Evolutionary conservation across 1,140 invertebrate species (phyloP), one percentile per base, ranked within the genome.

Genomic region (Aporrectodea caliginosa): DNA sequence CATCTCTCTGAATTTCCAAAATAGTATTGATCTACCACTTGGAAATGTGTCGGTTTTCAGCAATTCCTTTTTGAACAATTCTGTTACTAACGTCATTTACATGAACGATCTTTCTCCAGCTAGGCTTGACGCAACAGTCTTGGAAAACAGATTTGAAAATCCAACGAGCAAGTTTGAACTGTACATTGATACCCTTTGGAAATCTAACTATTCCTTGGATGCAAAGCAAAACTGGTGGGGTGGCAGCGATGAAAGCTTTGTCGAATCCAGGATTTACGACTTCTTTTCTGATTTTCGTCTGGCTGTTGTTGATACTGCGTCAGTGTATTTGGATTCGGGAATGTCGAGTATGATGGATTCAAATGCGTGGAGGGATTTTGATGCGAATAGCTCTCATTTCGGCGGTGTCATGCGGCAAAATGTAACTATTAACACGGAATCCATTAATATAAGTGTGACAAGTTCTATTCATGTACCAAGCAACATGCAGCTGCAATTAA

Each of bases 181-280:
- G 1, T 35, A 75, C 29, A 27, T 33, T 0, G 73, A 27, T 12
- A n/a, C 73, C 27, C 29, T 14, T 27, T n/a, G 33, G 2, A 35
- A 35, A n/a, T 27, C 31, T 35, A 0, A 33, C 29, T 75, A 35
- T 35, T 22, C 34, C n/a, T 12, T 27, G 30, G 73, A 75, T 75
- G 73, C 73, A 29, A 33, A 33, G 1, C 43, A 35, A 2, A 75
- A 75, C 33, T 75, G 73, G 73, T 75, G 73, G 73, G 73, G 73
- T 1, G 16, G 33, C 1, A 35, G 33, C 33, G 43, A 75, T 35
- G 29, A 1, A 27, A 75, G 29, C 30, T 27, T 35, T 6, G 43
- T 75, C 29, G 27, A 33, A 35, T 35, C 1, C 22, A 16, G 73
- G 22, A 75, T 75, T 35, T 35, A 75, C 2, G 73, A 75, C 33